A percentile compares a stretch with the other conserved stretches of the same genome.
Evolutionary conservation across 2,797 vertebrate genomes (phyloP).

Genomic region (Acanthis flammea): DNA sequence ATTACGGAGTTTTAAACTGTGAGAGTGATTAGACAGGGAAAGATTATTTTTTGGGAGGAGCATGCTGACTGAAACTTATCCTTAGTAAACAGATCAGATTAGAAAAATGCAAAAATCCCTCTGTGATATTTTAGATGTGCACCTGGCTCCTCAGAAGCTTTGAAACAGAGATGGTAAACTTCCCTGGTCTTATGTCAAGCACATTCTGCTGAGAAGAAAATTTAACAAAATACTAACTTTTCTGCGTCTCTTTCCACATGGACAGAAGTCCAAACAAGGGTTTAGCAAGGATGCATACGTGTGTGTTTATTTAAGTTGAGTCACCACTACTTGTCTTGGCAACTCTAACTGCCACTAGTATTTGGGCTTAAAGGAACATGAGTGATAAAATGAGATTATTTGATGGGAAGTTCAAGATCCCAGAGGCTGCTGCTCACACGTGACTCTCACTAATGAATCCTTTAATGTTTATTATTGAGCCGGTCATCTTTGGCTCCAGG

Average conservation of each 20-base stretch:
- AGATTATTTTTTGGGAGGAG: background rate
- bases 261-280: background rate
- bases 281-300: rapidly evolving
- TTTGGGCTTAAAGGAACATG: background rate
- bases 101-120: background rate
- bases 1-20: background rate
- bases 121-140: background rate
- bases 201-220: background rate
- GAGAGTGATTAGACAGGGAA: background rate
- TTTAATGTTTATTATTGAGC: background rate
- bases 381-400: background rate
- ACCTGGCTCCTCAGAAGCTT: background rate
- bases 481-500: background rate
- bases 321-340: background rate
- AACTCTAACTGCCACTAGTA: background rate
- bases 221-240: background rate
- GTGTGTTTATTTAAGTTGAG: background rate
- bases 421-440: background rate
- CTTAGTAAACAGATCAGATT: background rate
- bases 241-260: background rate
- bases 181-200: background rate
- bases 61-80: background rate
- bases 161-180: background rate
- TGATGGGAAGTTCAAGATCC: background rate
- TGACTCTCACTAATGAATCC: background rate